Evolutionary conservation across 2,113 vertebrate genomes (phyloP).

Genomic region (Dendrocopos noguchii): DNA sequence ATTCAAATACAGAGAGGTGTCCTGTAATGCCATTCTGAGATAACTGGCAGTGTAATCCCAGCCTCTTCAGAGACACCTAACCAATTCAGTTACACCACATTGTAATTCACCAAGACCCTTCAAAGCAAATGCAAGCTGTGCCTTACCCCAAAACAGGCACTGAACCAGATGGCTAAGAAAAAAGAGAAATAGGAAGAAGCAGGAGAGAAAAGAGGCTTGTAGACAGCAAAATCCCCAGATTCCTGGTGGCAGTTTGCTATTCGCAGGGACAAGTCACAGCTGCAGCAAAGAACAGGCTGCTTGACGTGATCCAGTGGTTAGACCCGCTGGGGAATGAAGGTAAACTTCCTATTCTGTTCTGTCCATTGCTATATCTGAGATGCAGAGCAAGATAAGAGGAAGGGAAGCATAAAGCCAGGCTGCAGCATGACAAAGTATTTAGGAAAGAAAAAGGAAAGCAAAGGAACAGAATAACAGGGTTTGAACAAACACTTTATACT

Average conservation of each 20-base stretch:
- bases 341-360: not conserved
- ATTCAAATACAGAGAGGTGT: not conserved
- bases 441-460: not conserved
- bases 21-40: not conserved
- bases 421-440: not conserved
- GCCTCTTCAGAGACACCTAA: constrained; percentile 19
- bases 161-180: not conserved
- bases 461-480: not conserved
- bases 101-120: constrained; percentile 2
- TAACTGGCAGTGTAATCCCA: constrained; percentile 27
- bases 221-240: not conserved
- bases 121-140: constrained; percentile 37
- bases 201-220: not conserved
- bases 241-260: not conserved
- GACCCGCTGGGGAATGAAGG: not conserved
- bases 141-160: constrained; percentile 29
- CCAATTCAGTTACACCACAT: not conserved
- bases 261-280: not conserved
- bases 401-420: not conserved
- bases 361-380: not conserved
- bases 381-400: constrained; percentile 20
- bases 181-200: not conserved
- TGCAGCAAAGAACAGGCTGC: not conserved
- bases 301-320: not conserved
- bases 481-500: constrained; percentile 28